Evolutionary conservation across 2,113 vertebrate genomes (phyloP).

Genomic region (Cinclus mexicanus): DNA sequence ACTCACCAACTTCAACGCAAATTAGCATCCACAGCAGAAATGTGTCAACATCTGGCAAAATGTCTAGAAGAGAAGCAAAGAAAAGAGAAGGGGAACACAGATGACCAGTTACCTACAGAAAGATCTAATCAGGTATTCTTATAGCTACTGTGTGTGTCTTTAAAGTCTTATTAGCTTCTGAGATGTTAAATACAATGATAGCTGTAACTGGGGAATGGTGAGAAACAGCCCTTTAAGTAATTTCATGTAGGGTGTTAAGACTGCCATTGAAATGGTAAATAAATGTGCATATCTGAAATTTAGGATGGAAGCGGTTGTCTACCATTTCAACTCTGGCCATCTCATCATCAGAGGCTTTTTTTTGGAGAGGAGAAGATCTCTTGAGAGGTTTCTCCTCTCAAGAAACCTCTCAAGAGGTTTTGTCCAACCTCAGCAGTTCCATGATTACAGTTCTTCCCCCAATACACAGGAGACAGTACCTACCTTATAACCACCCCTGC

Average conservation of each 20-base stretch:
- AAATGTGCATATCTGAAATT: neutral
- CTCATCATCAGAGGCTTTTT: neutral
- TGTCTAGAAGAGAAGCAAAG: conserved; percentile 78
- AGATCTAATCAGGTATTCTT: conserved; percentile 75
- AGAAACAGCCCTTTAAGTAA: neutral
- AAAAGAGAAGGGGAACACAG: neutral
- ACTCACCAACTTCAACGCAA: conserved; percentile 83
- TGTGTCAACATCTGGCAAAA: conserved; percentile 88
- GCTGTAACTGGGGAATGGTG: neutral
- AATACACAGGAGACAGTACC: neutral
- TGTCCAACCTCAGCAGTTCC: neutral
- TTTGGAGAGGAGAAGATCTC: neutral
- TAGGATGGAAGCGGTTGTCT: neutral
- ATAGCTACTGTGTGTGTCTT: neutral
- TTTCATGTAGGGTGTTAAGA: neutral
- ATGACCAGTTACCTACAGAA: conserved; percentile 11
- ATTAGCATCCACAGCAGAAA: conserved; percentile 82
- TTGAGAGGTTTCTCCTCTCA: no score
- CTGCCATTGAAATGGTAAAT: neutral
- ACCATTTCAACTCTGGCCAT: neutral
- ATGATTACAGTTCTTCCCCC: neutral
- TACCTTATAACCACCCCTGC: neutral
- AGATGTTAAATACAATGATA: neutral
- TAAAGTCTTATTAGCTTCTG: neutral
- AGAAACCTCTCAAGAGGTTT: neutral